These are phyloP conservation scores for Cydia fagiglandana DNA, from an alignment of 1,140 invertebrate species.

Conservation along the genomic window DNA sequence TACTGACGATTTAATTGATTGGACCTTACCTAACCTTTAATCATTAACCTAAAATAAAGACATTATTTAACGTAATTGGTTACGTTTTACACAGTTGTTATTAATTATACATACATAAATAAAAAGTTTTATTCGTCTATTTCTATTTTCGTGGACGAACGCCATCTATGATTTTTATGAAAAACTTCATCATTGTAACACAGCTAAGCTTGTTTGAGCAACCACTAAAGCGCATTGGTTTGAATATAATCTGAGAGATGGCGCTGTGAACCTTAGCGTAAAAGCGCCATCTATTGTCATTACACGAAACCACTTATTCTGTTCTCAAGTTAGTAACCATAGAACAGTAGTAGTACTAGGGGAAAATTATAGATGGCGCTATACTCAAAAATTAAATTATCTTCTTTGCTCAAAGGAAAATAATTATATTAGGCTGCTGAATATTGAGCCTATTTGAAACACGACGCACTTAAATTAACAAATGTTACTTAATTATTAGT, in stretches of 20 bases:
- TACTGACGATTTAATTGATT: no score
- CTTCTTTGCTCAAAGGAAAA: background rate
- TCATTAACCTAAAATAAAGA: no score
- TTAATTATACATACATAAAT: no score
- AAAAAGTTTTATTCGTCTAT: no score
- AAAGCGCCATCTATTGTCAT: background rate
- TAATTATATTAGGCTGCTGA: background rate
- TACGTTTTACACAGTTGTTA: no score
- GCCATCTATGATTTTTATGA: no score
- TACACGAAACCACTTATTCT: background rate
- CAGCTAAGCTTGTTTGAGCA: background rate
- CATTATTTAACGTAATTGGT: no score
- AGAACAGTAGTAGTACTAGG: background rate
- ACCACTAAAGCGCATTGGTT: background rate
- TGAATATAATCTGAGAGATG: background rate
- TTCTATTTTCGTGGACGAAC: no score
- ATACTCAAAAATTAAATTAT: background rate
- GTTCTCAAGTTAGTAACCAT: background rate
- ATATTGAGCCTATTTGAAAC: background rate
- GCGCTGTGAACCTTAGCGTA: background rate
- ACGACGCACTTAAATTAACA: background rate
- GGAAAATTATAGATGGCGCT: background rate
- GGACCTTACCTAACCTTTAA: no score
- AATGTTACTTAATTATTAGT: constrained; percentile 25
- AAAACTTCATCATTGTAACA: no score